Evolutionary conservation across 2,797 vertebrate species (phyloP), one percentile per base, ranked within the genome.

Genomic region (Hydrophis major): DNA sequence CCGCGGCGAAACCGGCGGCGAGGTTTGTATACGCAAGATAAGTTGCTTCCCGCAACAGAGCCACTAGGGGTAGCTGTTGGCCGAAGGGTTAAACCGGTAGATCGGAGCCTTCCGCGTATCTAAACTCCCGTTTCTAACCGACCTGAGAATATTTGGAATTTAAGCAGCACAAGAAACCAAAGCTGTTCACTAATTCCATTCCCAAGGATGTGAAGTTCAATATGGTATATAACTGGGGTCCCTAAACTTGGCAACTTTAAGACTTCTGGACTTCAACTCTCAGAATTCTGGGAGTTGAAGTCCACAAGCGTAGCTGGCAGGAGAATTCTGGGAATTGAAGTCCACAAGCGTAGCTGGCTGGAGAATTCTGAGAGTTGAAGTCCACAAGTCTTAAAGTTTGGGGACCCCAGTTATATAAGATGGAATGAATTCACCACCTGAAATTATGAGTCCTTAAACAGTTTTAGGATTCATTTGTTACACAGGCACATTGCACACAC

Each of bases 51-150:
- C 3, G 53, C 3, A 53, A 42, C 6, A 86, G 91, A 86, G 91
- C 97, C 98, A 95, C 97, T 97, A 98, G 97, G 97, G 97, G 98
- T 95, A 95, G 97, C 98, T 98, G 98, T 97, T 98, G 98, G 94
- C 97, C 93, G 97, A 96, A 94, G 95, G 95, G 96, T 74, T 96
- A 86, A 74, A 74, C 93, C 91, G 55, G 27, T 8, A 18, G 55
- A 12, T 18, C 37, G 0, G 4, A 83, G 18, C 74, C 37, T 42
- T 27, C 28, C 18, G 1, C 28, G 20, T 5, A 20, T 3, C 13
- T n/a, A 13, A 12, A 13, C 22, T 59, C 86, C 42, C 28, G 14
- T 74, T 20, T 89, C 60, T 42, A 50, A 32, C 18, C 10, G 32
- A 37, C 0, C 59, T 22, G 18, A 3, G 66, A 12, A 5, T 47